Percentiles rank a stretch among this genome's conserved stretches.
Evolutionary conservation across 2,797 vertebrate species (phyloP).

Genomic region (Lerista edwardsae): DNA sequence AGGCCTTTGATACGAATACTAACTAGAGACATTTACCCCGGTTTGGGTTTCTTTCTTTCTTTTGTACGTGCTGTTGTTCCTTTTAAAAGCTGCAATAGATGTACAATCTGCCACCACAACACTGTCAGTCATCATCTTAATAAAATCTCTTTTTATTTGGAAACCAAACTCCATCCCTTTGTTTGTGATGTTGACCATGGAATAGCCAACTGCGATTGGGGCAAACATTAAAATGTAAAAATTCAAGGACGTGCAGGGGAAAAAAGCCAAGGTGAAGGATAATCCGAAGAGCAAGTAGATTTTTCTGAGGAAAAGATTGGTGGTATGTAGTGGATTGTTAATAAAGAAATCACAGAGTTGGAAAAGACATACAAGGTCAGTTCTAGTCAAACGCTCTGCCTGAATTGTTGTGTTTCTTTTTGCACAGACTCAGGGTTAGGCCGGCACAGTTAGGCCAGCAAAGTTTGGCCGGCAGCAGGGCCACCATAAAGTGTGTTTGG

Average conservation of each 20-base stretch:
- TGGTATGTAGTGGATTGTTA: too few species aligned
- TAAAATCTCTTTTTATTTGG: constrained; percentile 75
- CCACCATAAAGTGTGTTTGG: too few species aligned
- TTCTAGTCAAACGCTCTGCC: too few species aligned
- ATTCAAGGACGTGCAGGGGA: neutral
- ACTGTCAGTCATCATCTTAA: constrained; percentile 69
- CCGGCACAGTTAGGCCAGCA: too few species aligned
- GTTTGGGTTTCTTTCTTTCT: neutral
- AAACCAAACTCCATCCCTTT: constrained; percentile 10
- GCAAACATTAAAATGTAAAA: neutral
- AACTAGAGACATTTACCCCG: constrained; percentile 56
- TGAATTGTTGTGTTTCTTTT: too few species aligned
- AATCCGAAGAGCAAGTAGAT: too few species aligned
- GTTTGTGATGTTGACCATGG: neutral
- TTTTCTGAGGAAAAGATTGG: too few species aligned
- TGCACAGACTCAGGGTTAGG: too few species aligned
- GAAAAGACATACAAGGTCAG: too few species aligned
- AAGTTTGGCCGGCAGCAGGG: too few species aligned
- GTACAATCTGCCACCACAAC: constrained; percentile 60
- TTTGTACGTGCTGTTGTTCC: constrained; percentile 73
- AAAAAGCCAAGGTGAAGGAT: too few species aligned
- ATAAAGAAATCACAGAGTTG: too few species aligned
- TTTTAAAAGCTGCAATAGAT: constrained; percentile 69
- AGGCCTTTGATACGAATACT: constrained; percentile 59
- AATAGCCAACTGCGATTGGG: neutral